phyloP scores from a whole-genome alignment of 2,888 invertebrate genomes.

The Lasioglossum calceatum region DNA sequence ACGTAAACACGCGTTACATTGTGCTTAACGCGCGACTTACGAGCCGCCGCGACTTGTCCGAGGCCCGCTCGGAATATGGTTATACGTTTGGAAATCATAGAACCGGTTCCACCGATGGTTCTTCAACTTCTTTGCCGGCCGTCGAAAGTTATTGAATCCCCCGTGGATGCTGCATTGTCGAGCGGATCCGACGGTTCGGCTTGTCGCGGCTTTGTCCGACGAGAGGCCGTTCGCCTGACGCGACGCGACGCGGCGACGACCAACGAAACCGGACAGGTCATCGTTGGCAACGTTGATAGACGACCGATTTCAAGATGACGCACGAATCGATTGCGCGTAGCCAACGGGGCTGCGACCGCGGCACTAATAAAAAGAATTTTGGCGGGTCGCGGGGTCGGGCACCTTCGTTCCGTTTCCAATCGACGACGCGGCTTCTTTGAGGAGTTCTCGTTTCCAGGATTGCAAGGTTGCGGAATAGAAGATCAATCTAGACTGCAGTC shows the following conservation, averaged over 20 bases:
- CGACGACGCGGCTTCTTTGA: background rate
- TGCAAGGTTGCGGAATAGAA: too few relatives aligned
- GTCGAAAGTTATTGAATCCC: slow-evolving; percentile 55
- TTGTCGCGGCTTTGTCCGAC: slow-evolving; percentile 47
- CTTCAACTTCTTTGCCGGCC: slow-evolving; percentile 28
- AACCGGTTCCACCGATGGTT: slow-evolving; percentile 58
- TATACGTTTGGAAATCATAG: slow-evolving; percentile 65
- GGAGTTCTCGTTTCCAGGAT: too few relatives aligned
- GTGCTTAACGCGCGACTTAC: slow-evolving; percentile 16
- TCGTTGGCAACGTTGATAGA: slow-evolving; percentile 45
- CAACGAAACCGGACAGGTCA: slow-evolving; percentile 27
- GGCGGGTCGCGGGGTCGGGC: slow-evolving; percentile 17
- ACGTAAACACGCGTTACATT: slow-evolving; percentile 30
- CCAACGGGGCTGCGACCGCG: slow-evolving; percentile 43
- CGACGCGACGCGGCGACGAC: slow-evolving; percentile 15
- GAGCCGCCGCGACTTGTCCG: background rate
- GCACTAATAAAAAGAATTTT: slow-evolving; percentile 39
- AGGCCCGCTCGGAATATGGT: slow-evolving; percentile 25
- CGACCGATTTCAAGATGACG: slow-evolving; percentile 41
- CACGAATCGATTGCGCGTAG: slow-evolving; percentile 23
- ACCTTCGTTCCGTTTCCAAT: background rate
- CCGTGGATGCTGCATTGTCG: background rate
- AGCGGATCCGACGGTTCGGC: background rate
- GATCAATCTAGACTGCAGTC: too few relatives aligned
- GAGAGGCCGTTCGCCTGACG: slow-evolving; percentile 17